phyloP scores from a whole-genome alignment of 2,113 vertebrate genomes.

The Cinclus mexicanus region DNA sequence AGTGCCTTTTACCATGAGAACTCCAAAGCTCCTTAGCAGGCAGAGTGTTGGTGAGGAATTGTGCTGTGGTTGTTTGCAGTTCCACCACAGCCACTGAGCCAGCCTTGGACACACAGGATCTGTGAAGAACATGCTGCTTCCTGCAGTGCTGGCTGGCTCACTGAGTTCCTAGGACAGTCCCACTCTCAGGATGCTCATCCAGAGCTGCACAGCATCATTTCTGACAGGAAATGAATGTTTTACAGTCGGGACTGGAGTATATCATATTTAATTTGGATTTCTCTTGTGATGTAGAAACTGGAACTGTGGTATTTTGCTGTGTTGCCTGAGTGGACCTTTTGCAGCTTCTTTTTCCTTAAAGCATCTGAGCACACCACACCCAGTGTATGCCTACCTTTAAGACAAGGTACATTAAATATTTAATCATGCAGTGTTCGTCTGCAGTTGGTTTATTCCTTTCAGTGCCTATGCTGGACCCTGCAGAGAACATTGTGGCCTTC shows the following conservation, averaged over 20 bases:
- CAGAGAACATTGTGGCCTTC: fast-evolving
- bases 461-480: fast-evolving
- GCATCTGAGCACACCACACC: fast-evolving
- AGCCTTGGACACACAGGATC: fast-evolving
- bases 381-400: background rate
- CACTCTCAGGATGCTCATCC: background rate
- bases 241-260: fast-evolving
- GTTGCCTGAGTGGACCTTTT: background rate
- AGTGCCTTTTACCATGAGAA: conserved; percentile 35
- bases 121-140: background rate
- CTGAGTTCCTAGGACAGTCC: background rate
- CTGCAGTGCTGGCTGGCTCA: background rate
- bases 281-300: background rate
- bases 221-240: background rate
- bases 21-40: background rate
- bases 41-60: fast-evolving
- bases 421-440: background rate
- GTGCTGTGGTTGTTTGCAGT: no score
- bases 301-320: background rate
- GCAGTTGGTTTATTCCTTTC: background rate
- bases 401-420: conserved; percentile 23
- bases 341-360: background rate
- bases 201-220: background rate
- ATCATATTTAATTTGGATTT: background rate
- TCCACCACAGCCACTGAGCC: fast-evolving